Percentiles rank a stretch among this genome's conserved stretches.
phyloP scores from a whole-genome alignment of 2,797 vertebrate species.

The Dipus sagitta region DNA sequence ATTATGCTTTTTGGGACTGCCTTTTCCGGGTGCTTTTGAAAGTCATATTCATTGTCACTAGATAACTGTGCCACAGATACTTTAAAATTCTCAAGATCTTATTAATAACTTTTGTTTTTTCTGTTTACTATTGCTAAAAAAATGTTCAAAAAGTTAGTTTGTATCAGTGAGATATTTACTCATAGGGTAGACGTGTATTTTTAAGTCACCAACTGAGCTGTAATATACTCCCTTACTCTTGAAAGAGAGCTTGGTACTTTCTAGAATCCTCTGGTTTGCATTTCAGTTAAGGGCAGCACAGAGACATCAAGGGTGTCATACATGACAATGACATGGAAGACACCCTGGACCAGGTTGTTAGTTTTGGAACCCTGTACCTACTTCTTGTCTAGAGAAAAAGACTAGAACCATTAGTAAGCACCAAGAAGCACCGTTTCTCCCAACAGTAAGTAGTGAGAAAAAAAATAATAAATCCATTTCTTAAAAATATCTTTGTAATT shows the following conservation, averaged over 20 bases:
- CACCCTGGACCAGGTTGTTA: rapidly evolving
- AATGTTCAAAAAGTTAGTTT: neutral
- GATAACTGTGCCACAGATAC: neutral
- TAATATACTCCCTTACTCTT: neutral
- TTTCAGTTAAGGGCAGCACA: constrained; percentile 31
- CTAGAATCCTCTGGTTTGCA: neutral
- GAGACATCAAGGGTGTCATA: neutral
- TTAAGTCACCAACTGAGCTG: neutral
- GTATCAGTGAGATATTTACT: neutral
- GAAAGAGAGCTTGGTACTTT: neutral
- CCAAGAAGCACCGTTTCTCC: neutral
- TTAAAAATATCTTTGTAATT: neutral
- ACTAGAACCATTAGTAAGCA: too few relatives aligned
- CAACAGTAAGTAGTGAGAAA: neutral
- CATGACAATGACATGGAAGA: rapidly evolving
- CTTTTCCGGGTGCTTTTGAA: neutral
- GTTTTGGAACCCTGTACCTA: rapidly evolving
- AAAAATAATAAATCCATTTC: neutral
- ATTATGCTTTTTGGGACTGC: neutral
- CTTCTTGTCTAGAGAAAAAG: neutral
- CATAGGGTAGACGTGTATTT: neutral
- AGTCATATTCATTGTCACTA: neutral
- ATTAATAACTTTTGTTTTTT: neutral
- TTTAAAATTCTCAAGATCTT: neutral
- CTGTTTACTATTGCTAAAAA: neutral